phyloP scores from a whole-genome alignment of 2,888 invertebrate genomes.

The Drosophila suboccidentalis region DNA sequence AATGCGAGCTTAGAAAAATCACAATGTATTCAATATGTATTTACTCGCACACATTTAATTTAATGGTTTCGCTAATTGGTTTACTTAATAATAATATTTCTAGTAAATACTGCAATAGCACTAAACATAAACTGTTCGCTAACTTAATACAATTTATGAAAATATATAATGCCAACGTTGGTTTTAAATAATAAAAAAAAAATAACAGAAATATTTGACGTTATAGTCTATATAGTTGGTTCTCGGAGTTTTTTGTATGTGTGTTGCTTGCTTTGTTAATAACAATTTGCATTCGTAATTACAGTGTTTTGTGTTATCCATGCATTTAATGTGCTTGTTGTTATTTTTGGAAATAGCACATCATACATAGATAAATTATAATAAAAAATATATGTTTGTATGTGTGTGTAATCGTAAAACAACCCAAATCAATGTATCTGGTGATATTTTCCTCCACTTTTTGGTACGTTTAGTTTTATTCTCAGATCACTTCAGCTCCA shows the following conservation, averaged over 20 bases:
- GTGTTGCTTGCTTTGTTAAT: conserved; percentile 14
- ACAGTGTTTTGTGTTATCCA: conserved; percentile 4
- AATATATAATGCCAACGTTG: conserved; percentile 68
- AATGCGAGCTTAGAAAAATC: background rate
- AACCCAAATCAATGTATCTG: conserved; percentile 18
- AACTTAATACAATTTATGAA: conserved; percentile 65
- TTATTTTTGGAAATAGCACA: conserved; percentile 47
- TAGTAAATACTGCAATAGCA: conserved; percentile 75
- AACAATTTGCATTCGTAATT: conserved; percentile 14
- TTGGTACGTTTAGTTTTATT: conserved; percentile 43
- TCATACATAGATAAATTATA: conserved; percentile 25
- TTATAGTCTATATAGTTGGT: conserved; percentile 29
- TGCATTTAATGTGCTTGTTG: conserved; percentile 4
- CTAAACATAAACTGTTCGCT: conserved; percentile 68
- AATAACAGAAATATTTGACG: conserved; percentile 11
- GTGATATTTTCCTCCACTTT: conserved; percentile 17
- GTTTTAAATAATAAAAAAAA: conserved; percentile 6
- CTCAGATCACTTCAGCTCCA: background rate
- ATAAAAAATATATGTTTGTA: conserved; percentile 25
- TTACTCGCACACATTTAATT: conserved; percentile 21
- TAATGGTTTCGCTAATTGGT: conserved; percentile 55
- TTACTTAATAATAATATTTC: conserved; percentile 65
- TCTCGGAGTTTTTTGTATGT: conserved; percentile 29
- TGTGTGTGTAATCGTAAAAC: conserved; percentile 21
- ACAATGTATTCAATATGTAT: conserved; percentile 5